Evolutionary conservation across 92 coral and sea anemone genomes (phyloP), one percentile per base, ranked within the genome.

Genomic region (Epizoanthus rinbou): DNA sequence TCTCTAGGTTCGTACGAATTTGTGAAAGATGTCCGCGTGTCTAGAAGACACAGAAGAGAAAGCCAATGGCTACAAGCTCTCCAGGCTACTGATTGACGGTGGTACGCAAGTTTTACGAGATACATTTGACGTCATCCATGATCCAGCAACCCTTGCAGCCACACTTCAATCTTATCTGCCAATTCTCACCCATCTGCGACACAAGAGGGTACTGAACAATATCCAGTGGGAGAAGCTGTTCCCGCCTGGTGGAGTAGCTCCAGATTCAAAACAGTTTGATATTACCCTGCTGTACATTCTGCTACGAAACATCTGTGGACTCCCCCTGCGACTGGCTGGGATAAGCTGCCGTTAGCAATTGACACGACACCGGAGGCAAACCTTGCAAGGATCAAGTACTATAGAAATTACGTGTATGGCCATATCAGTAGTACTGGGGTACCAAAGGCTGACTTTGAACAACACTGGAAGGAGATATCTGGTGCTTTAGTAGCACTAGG

Each of bases 381-480:
- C 81, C 76, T 91, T 56, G 90, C 88, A 35, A 87, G 94, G 43
- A 85, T 91, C 33, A 88, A 86, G 89, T 73, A 58, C 19, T 91
- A 54, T 50, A 87, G 94, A 23, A 91, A 91, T 73, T 57, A 69
- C 10, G 57, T 91, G 84, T 71, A 76, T 64, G 90, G 87, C 47
- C 91, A 88, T 56, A 60, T 59, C 43, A 57, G 83, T 24, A 88
- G 80, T 25, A 82, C 88, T 19, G 64, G 74, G 5, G 45, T 91
- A 64, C 70, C 73, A 71, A 57, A 67, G 23, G 67, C 79, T 14
- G 45, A 43, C 9, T 91, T 91, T 64, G 57, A 66, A 22, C 3
- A 41, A 5, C 37, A 72, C 23, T 91, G 95, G 94, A 57, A 65
- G 19, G 90, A 91, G 63, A 80, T 91, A 14, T 70, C 87, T 28